Base-by-base conservation (phyloP, 2,888 invertebrate genomes). In the Philonicus albiceps region DNA sequence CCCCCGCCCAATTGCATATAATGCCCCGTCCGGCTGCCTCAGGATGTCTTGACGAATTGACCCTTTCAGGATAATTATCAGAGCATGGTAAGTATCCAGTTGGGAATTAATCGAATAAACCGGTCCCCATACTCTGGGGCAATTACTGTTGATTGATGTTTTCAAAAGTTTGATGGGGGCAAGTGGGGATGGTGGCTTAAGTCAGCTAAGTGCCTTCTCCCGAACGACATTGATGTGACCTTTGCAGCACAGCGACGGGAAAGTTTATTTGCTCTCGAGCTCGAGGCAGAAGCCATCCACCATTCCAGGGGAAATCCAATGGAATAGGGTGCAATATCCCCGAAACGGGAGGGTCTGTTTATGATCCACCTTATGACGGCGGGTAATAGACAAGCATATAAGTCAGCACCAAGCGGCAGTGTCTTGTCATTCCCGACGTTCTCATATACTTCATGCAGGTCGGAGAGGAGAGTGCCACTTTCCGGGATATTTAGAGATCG, bases 61-160 rank as follows among this genome's bases (percentile, higher is more conserved):
- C 78, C 78, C 78, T 78, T 78, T 78, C 78, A 78, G 78, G 78
- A 78, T 78, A 78, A 78, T 78, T 78, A 78, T 78, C 78, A 78
- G 78, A 78, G 78, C 78, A 78, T 78, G 78, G 78, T 78, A 49
- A 78, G 78, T 78, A 78, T 78, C 78, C 78, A 78, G 78, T 49
- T 78, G 78, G 78, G 78, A 78, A 78, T 78, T 78, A 78, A 78
- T 78, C 78, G 78, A 78, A 78, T 78, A 78, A 78, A 78, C 78
- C 53, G 78, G 27, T 43, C 78, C 49, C 78, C 37, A 22, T 27
- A 37, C 49, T 27, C 78, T 1, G 13, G 13, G 16, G 49, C 78
- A 78, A 78, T 78, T 78, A 78, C 78, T 49, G 78, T 78, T 78
- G 78, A 78, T 78, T 78, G 78, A 78, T 78, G 49, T 78, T 78